Base-by-base conservation (phyloP, 1,140 invertebrate genomes). In the Bombus cullumanus region DNA sequence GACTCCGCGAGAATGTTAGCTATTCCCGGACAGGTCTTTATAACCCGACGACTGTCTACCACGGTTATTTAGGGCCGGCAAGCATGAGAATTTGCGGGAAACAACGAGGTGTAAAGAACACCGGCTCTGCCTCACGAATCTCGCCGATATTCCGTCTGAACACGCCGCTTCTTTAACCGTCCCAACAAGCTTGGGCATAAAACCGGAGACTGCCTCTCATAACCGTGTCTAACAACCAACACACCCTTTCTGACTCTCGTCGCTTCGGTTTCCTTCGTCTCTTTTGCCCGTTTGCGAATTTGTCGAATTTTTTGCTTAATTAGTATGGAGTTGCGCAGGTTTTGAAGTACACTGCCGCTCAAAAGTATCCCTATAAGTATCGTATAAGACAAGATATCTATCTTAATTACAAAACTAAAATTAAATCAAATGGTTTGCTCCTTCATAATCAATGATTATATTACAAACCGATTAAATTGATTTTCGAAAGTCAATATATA, bases 31-130 rank as follows among this genome's bases (percentile, higher is more conserved):
- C 59, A 37, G 39, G 88, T 75, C 86, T 88, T 90, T 90, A 86
- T 64, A 90, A 85, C 90, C 59, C 62, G 47, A 68, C 73, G 82
- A 90, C 78, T 88, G 90, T 88, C 86, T 72, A 75, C 75, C 68
- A 12, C 53, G 77, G 72, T 91, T 88, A 91, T 91, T 91, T 91
- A 91, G 79, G 74, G 79, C 86, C 72, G 25, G 59, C 64, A 39
- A 84, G 74, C 81, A 79, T 76, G 86, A 85, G 76, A 91, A 90
- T 91, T 90, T 86, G 86, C 81, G 88, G 83, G 82, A 83, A 90
- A 90, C 86, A 88, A 91, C 86, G 87, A 90, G 90, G 88, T 91
- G 90, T 83, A 91, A 91, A 91, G 87, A 91, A 85, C 74, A 81
- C 82, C 76, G 72, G 74, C 69, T 74, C 72, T 82, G 74, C 74